A percentile compares a stretch with the other conserved stretches of the same genome.
Conservation (phyloP, 2,888 invertebrate genomes). For the Hypomecis punctinalis region DNA sequence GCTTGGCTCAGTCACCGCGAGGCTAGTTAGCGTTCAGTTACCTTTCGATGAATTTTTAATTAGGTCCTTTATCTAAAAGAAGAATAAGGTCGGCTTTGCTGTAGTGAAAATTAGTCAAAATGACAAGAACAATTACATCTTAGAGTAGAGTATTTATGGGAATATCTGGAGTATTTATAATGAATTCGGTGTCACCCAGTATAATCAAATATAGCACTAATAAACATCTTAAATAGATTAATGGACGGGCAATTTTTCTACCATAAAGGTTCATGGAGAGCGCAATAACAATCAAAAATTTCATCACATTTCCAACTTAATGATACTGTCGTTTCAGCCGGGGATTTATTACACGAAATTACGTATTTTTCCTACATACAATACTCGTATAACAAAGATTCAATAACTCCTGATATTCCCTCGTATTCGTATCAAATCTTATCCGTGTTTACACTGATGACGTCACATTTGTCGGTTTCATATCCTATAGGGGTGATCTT, state of each 20-base stretch:
- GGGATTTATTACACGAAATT: neutral
- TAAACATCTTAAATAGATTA: neutral
- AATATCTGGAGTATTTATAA: too few species aligned
- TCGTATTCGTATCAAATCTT: conserved; percentile 12
- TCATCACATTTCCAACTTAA: neutral
- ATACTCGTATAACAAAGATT: conserved; percentile 12
- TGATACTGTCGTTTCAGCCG: neutral
- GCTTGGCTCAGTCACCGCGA: conserved; percentile 3
- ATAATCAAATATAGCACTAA: too few species aligned
- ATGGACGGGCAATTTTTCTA: neutral
- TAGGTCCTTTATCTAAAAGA: neutral
- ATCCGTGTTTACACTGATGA: conserved; percentile 16
- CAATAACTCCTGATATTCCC: conserved; percentile 15
- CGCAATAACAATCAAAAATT: neutral
- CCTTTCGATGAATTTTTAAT: conserved; percentile 10
- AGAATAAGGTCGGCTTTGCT: too few species aligned
- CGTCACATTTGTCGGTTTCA: conserved; percentile 14
- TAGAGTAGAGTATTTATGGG: too few species aligned
- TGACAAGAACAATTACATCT: too few species aligned
- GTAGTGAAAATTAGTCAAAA: too few species aligned
- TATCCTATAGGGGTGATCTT: neutral
- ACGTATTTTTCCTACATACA: conserved; percentile 7
- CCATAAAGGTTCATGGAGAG: neutral
- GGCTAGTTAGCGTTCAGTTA: neutral
- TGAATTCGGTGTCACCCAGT: too few species aligned